Base-by-base conservation (phyloP, 1,140 invertebrate genomes). In the Theocolax elegans region DNA sequence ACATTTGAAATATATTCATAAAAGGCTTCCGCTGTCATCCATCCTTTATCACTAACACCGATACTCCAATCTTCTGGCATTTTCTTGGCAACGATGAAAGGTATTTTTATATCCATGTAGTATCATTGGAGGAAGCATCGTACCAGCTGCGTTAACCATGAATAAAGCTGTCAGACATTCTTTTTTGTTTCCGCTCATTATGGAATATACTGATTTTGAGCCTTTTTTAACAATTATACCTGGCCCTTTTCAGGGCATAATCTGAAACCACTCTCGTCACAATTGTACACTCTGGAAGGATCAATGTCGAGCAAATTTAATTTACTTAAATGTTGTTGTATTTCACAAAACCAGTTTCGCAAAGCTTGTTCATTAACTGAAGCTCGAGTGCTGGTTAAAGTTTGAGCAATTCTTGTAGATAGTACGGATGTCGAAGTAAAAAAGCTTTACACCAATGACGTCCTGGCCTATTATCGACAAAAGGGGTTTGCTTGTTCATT, bases 101-200 rank as follows among this genome's bases (percentile, higher is more conserved):
- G 64, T 21, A 67, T 9, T 23, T 54, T 54, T 29, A 27, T 67
- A 67, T 17, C 44, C 27, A 35, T 31, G 56, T 7, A 54, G 13
- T 27, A 53, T 44, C 17, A 83, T 77, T 35, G 81, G 78, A 19
- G 81, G 77, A 65, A 72, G 51, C 49, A 79, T 49, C 21, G 69
- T 35, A 51, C 82, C 81, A 66, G 67, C 67, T 69, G 83, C 81
- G 75, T 79, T 84, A 10, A 75, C 78, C 51, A 60, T 75, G 35
- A 83, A 56, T 46, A 85, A 76, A n/a, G 77, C 74, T 21, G 83
- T 85, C 12, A 82, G 62, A 73, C 77, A 80, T 76, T 85, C 81
- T 72, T 85, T 86, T 65, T 83, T 79, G 71, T 82, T 77, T 56
- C 79, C 67, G 19, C 42, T 72, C 29, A 76, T 59, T 38, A 74